Evolutionary conservation across 2,113 vertebrate species (phyloP).

Genomic region (Panurus biarmicus): DNA sequence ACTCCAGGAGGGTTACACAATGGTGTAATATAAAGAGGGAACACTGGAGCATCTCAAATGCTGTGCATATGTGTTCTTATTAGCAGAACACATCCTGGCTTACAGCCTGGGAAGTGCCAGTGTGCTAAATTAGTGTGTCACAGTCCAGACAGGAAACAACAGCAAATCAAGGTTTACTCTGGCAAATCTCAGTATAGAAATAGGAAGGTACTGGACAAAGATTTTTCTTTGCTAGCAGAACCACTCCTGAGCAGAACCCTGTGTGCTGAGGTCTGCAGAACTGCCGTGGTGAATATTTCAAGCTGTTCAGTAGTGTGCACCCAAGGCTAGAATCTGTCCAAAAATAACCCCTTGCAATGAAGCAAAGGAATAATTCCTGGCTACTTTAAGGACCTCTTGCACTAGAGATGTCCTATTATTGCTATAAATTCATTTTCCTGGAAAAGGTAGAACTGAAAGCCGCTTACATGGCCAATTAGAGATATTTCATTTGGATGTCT

Average conservation of each 20-base stretch:
- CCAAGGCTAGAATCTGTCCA: not conserved
- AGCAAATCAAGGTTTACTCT: not conserved
- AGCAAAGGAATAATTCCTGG: not conserved
- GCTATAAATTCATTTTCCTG: not conserved
- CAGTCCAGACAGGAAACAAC: not conserved
- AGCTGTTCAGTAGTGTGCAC: not conserved
- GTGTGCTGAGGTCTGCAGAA: not conserved
- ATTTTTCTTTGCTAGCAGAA: not conserved
- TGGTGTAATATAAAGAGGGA: not conserved
- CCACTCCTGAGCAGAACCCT: not conserved
- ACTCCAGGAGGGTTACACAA: not conserved
- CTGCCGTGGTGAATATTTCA: not conserved
- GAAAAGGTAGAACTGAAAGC: slow-evolving; percentile 3
- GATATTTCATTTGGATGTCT: not conserved
- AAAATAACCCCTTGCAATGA: not conserved
- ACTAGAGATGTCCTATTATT: not conserved
- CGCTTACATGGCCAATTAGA: slow-evolving; percentile 5
- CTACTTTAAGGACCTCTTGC: not conserved
- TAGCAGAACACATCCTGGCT: not conserved
- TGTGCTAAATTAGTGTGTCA: not conserved
- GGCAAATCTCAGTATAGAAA: not conserved
- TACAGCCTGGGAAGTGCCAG: not conserved
- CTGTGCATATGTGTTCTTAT: not conserved
- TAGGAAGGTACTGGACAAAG: not conserved
- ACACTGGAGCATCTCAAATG: not conserved